A percentile compares a stretch with the other conserved stretches of the same genome.
Evolutionary conservation across 2,888 invertebrate species (phyloP).

Genomic region (Nymphalis urticae): DNA sequence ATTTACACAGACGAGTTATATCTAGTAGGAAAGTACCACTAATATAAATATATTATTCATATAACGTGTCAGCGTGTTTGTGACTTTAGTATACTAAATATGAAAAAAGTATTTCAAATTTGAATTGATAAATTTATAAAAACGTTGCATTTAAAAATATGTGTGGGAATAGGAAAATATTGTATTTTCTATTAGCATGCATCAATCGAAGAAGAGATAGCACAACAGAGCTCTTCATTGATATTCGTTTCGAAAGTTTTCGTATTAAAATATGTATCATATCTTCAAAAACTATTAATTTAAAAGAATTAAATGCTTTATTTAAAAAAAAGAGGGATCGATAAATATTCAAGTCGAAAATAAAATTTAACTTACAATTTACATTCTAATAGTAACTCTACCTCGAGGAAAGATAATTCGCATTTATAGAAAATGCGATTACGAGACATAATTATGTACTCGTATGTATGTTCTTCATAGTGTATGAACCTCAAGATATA

Average conservation of each 20-base stretch:
- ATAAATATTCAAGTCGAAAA: neutral
- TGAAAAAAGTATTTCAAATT: conserved; percentile 14
- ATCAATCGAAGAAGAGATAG: neutral
- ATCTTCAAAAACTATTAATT: neutral
- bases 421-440: neutral
- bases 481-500: conserved; percentile 19
- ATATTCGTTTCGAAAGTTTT: neutral
- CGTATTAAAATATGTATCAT: neutral
- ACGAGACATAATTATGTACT: neutral
- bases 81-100: neutral
- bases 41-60: conserved; percentile 38
- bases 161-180: conserved; percentile 23
- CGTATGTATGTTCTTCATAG: conserved; percentile 23
- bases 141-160: conserved; percentile 12
- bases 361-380: neutral
- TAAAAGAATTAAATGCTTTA: neutral
- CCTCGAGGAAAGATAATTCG: conserved; percentile 5
- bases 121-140: conserved; percentile 16
- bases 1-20: conserved; percentile 59
- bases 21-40: conserved; percentile 64
- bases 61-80: neutral
- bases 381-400: conserved; percentile 7
- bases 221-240: neutral
- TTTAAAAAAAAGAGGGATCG: neutral
- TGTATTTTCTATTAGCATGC: conserved; percentile 3